These are phyloP conservation scores for Plodia interpunctella DNA, from an alignment of 1,140 invertebrate genomes.

Conservation along the genomic window DNA sequence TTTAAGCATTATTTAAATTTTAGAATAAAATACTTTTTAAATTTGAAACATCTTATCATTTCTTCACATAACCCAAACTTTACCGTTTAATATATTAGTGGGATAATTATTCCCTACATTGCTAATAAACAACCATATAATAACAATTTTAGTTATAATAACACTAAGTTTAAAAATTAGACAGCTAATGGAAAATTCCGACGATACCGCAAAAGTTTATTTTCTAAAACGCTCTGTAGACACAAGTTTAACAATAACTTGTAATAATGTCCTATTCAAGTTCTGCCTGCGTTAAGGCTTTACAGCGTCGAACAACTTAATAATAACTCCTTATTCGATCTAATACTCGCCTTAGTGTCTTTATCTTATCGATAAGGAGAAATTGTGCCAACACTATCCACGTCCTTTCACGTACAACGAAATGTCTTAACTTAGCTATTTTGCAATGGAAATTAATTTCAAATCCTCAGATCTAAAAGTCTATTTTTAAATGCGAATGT, in stretches of 20 bases:
- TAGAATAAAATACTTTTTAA: too few species aligned
- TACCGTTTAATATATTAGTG: too few species aligned
- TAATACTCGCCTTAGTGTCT: constrained; percentile 38
- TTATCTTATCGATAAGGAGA: constrained; percentile 62
- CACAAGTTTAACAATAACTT: constrained; percentile 3
- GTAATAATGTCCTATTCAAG: constrained; percentile 1
- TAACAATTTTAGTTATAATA: too few species aligned
- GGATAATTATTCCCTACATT: too few species aligned
- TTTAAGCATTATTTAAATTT: too few species aligned
- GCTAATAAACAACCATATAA: too few species aligned
- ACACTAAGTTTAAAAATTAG: too few species aligned
- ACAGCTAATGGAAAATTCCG: too few species aligned
- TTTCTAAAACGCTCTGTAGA: constrained; percentile 6
- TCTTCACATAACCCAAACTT: too few species aligned
- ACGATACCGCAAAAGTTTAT: too few species aligned
- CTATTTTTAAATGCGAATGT: background rate
- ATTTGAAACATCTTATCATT: too few species aligned
- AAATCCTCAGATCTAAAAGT: background rate
- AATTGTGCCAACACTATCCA: constrained; percentile 49
- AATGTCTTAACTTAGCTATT: background rate
- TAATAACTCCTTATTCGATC: constrained; percentile 46
- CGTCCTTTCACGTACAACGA: background rate
- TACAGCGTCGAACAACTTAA: constrained; percentile 40
- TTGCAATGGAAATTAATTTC: background rate
- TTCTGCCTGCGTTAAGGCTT: background rate